A percentile compares a stretch with the other conserved stretches of the same genome.
Conservation (phyloP, 2,113 vertebrate species). For the Heliornis fulica region DNA sequence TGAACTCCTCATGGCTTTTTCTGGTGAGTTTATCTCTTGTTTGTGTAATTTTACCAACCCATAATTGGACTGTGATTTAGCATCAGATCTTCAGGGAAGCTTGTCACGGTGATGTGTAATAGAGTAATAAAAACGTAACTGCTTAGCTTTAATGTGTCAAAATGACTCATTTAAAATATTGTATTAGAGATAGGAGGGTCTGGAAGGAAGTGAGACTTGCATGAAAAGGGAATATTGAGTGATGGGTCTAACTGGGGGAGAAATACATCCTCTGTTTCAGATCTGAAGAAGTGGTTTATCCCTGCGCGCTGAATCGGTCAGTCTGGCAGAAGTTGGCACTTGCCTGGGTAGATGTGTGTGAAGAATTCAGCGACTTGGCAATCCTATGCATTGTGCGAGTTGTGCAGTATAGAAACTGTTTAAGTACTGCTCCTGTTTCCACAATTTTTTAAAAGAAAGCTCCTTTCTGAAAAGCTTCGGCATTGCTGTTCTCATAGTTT, state of each 20-base stretch:
- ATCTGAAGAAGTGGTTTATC: neutral
- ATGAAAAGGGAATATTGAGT: neutral
- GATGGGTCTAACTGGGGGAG: neutral
- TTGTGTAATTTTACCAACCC: neutral
- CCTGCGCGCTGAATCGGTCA: fast-evolving
- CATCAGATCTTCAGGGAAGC: neutral
- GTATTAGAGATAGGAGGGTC: neutral
- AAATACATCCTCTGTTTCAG: neutral
- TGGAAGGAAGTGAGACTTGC: neutral
- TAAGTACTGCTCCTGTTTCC: neutral
- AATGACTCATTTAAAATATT: neutral
- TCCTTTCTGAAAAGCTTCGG: neutral
- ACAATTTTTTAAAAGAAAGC: neutral
- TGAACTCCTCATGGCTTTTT: neutral
- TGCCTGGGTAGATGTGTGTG: neutral
- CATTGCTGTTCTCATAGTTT: neutral
- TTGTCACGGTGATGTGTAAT: neutral
- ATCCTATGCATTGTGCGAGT: neutral
- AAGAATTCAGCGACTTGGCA: neutral
- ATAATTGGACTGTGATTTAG: neutral
- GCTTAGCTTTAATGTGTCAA: neutral
- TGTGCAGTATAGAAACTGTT: neutral
- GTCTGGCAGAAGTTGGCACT: neutral
- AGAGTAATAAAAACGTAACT: neutral
- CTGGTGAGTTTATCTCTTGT: neutral